These are phyloP conservation scores for Scalopus aquaticus DNA, from an alignment of 2,113 vertebrate genomes.

Conservation along the genomic window DNA sequence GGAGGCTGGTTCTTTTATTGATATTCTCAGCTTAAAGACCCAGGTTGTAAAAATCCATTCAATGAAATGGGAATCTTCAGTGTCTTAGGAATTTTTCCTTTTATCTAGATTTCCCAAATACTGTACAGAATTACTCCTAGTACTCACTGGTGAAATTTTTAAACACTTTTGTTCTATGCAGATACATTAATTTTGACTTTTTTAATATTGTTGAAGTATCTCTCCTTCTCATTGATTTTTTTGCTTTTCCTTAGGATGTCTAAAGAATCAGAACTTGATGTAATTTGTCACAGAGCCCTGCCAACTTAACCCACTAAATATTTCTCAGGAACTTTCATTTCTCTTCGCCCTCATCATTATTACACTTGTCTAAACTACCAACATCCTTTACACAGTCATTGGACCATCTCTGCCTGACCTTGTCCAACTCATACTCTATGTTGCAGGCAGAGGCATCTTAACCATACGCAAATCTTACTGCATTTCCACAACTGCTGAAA, in stretches of 20 bases:
- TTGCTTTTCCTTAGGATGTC: not conserved
- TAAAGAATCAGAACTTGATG: not conserved
- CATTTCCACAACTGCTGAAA: not conserved
- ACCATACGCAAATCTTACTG: not conserved
- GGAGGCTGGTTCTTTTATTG: not conserved
- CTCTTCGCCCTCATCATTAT: not conserved
- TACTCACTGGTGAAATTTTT: not conserved
- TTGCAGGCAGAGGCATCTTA: not conserved
- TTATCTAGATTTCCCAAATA: not conserved
- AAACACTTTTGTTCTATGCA: not conserved
- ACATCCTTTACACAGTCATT: not conserved
- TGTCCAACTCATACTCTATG: not conserved
- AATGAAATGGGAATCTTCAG: not conserved
- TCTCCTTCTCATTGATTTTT: not conserved
- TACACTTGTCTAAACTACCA: not conserved
- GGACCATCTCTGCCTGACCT: not conserved
- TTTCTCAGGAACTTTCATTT: not conserved
- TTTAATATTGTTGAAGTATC: not conserved
- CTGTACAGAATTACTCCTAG: not conserved
- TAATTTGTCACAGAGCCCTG: not conserved
- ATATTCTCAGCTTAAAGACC: not conserved
- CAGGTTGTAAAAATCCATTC: not conserved
- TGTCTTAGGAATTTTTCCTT: not conserved
- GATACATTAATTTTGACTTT: not conserved
- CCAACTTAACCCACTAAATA: not conserved